Evolutionary conservation across 2,113 vertebrate species (phyloP).

Genomic region (Serilophus lunatus): DNA sequence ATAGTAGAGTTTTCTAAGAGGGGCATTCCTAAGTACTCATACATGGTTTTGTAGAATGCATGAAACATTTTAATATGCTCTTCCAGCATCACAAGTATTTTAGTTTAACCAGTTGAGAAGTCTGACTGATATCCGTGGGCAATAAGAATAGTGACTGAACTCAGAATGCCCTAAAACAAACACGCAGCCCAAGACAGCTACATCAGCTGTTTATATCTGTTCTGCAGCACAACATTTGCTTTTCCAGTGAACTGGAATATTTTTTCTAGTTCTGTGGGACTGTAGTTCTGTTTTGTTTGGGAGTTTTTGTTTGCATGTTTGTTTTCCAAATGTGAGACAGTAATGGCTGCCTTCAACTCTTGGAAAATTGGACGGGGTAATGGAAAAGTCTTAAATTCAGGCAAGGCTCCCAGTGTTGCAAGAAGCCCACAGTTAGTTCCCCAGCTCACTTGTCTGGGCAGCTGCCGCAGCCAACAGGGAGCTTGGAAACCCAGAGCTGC

Average conservation of each 20-base stretch:
- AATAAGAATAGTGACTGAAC: neutral
- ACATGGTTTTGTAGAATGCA: neutral
- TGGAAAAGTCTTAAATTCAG: neutral
- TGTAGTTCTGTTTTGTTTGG: neutral
- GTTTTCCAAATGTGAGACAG: neutral
- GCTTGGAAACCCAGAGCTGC: neutral
- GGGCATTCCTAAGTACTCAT: neutral
- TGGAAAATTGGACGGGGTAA: neutral
- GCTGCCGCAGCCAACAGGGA: neutral
- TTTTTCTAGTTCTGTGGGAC: neutral
- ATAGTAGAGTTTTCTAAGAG: neutral
- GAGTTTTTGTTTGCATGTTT: neutral
- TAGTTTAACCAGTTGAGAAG: neutral
- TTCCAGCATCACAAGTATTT: neutral
- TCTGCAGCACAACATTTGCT: neutral
- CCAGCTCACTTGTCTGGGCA: neutral
- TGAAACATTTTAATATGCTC: neutral
- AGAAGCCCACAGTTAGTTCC: neutral
- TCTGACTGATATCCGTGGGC: accelerated
- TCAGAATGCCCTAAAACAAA: neutral
- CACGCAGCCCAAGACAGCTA: neutral
- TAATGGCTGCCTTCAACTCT: neutral
- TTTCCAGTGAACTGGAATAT: neutral
- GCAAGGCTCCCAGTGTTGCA: neutral
- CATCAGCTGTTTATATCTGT: neutral